Conservation (phyloP, 2,888 invertebrate species). For the Drosophila macrospina region DNA sequence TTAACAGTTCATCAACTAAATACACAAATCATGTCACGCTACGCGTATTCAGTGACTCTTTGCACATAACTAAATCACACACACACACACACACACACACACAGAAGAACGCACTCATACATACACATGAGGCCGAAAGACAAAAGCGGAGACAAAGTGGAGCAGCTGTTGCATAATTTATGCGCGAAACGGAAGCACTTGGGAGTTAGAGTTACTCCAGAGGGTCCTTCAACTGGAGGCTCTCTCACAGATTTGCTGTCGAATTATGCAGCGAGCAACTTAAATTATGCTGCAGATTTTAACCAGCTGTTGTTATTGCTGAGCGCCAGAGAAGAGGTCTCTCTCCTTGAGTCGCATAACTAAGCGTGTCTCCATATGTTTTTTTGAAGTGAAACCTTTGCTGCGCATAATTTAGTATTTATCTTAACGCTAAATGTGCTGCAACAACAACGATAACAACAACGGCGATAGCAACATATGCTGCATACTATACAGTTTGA, state of each 20-base stretch:
- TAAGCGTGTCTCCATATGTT: conserved; percentile 35
- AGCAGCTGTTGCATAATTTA: conserved; percentile 64
- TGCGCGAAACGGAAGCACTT: conserved; percentile 47
- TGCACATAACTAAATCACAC: conserved; percentile 13
- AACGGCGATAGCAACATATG: conserved; percentile 19
- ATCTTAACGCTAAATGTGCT: conserved; percentile 15
- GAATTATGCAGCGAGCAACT: conserved; percentile 49
- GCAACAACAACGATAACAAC: conserved; percentile 2
- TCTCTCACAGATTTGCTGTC: conserved; percentile 29
- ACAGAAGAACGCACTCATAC: conserved; percentile 1
- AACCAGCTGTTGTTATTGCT: conserved; percentile 23
- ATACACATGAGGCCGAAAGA: conserved; percentile 1
- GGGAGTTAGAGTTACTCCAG: conserved; percentile 27
- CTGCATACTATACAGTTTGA: neutral
- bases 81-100: neutral
- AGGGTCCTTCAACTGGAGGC: conserved; percentile 25
- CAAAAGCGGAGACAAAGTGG: conserved; percentile 6
- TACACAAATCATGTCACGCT: conserved; percentile 16
- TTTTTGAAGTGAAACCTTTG: conserved; percentile 21
- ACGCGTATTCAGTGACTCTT: conserved; percentile 20
- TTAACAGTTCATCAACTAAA: neutral
- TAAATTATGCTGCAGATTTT: conserved; percentile 47
- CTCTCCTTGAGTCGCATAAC: conserved; percentile 27
- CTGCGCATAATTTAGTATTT: conserved; percentile 64
- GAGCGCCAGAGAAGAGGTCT: conserved; percentile 1